These are phyloP conservation scores for Urocolius indicus DNA, from an alignment of 2,113 vertebrate genomes.

Conservation along the genomic window DNA sequence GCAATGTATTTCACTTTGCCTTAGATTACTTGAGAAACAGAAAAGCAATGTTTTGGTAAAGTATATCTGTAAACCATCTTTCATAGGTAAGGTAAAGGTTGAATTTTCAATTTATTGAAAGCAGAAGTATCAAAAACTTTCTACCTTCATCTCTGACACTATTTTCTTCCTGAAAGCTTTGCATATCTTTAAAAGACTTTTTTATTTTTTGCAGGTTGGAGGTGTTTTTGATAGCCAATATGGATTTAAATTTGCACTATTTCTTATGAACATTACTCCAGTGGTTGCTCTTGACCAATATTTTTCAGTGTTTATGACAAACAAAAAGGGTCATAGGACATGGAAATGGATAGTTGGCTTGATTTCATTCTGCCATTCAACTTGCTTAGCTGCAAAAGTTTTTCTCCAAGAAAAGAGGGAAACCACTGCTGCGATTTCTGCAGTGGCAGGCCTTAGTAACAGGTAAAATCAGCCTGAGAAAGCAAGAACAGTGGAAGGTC, in stretches of 20 bases:
- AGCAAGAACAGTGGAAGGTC: background rate
- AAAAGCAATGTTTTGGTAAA: conserved; percentile 40
- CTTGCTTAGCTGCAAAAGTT: background rate
- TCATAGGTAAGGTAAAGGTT: background rate
- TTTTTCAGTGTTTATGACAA: background rate
- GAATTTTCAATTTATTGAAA: conserved; percentile 20
- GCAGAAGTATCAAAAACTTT: background rate
- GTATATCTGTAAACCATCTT: background rate
- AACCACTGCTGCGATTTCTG: background rate
- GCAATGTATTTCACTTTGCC: conserved; percentile 21
- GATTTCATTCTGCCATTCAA: background rate
- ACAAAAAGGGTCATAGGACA: background rate
- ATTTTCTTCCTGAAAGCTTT: background rate
- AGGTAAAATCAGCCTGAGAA: background rate
- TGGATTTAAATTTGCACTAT: background rate
- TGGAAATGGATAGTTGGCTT: background rate
- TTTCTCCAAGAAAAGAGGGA: background rate
- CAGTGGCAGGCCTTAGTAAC: background rate
- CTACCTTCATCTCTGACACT: background rate
- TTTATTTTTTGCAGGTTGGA: background rate
- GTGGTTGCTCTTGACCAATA: background rate
- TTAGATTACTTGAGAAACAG: conserved; percentile 36
- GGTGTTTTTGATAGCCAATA: background rate
- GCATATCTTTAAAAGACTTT: background rate
- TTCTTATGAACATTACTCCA: background rate